Base-by-base conservation (phyloP, 2,113 vertebrate genomes). In the Ivindomyrus marchei region DNA sequence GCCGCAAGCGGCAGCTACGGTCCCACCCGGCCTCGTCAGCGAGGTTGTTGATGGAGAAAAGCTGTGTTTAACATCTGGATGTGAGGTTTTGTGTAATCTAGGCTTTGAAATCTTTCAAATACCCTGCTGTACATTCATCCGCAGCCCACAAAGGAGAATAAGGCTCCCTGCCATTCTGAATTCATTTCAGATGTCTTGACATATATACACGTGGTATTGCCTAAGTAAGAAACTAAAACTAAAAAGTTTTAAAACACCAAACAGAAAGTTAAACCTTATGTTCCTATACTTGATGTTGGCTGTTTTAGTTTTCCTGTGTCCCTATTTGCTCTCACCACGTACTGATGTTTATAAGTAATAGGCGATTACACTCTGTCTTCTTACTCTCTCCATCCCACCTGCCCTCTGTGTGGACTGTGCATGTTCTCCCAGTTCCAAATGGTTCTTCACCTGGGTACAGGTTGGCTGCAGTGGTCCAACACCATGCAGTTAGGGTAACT, bases 21-120 rank as follows among this genome's bases (percentile, higher is more conserved):
- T 5, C 42, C 45, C 45, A 6, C n/a, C 45, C 6, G 45, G 0
- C 47, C 15, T 24, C 70, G 21, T 24, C 6, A 5, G 42, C 42
- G 8, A 62, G 83, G 13, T 27, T 49, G 83, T 47, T 45, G 4
- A 24, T 7, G 2, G 39, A 27, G 46, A 21, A 19, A 13, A 47
- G 84, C 84, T 85, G 3, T 85, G 84, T 85, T 85, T 85, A n/a
- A 47, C 45, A 47, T 85, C 42, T 50, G 84, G n/a, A 85, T 50
- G 84, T 85, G 21, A 27, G 42, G 42, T 85, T 85, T 85, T 47
- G 45, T 85, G 24, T 85, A 11, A 46, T 85, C 21, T 85, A 49
- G 15, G 21, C 47, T 85, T 85, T n/a, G 84, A 85, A 85, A 85
- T n/a, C 84, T 85, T 85, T 85, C 24, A n/a, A 46, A 27, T n/a